These are phyloP conservation scores for Heliopora coerulea DNA, from an alignment of 92 coral and sea anemone species.

Conservation along the genomic window DNA sequence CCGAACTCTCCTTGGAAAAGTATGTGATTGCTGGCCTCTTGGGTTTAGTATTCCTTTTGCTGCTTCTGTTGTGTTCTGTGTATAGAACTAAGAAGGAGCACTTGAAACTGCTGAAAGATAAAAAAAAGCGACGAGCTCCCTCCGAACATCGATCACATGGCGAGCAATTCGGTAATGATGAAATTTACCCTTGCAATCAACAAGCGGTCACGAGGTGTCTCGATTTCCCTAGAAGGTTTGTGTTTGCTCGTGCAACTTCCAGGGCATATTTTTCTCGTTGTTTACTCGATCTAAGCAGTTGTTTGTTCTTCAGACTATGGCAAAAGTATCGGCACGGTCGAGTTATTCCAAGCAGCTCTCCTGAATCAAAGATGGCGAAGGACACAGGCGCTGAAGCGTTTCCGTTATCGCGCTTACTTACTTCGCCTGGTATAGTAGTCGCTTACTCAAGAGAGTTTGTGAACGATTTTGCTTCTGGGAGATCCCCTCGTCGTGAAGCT, in stretches of 20 bases:
- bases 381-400: constrained; percentile 75
- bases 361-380: constrained; percentile 28
- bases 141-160: neutral
- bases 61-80: constrained; percentile 23
- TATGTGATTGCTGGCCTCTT: constrained; percentile 15
- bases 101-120: neutral
- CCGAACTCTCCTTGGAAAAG: constrained; percentile 19
- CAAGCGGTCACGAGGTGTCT: constrained; percentile 28
- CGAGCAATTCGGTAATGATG: neutral
- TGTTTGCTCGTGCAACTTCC: constrained; percentile 12
- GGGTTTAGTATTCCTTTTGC: constrained; percentile 5
- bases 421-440: constrained; percentile 73
- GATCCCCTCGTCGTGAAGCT: constrained; percentile 33
- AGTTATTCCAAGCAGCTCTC: constrained; percentile 74
- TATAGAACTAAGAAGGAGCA: neutral
- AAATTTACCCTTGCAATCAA: neutral
- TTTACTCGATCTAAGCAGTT: neutral
- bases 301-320: constrained; percentile 53
- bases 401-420: constrained; percentile 72
- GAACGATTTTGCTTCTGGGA: constrained; percentile 60
- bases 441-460: constrained; percentile 88
- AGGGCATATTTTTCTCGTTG: neutral
- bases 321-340: constrained; percentile 83
- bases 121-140: neutral
- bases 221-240: constrained; percentile 39